These are phyloP conservation scores for Dufourea novaeangliae DNA, from an alignment of 1,140 invertebrate genomes.

Conservation along the genomic window DNA sequence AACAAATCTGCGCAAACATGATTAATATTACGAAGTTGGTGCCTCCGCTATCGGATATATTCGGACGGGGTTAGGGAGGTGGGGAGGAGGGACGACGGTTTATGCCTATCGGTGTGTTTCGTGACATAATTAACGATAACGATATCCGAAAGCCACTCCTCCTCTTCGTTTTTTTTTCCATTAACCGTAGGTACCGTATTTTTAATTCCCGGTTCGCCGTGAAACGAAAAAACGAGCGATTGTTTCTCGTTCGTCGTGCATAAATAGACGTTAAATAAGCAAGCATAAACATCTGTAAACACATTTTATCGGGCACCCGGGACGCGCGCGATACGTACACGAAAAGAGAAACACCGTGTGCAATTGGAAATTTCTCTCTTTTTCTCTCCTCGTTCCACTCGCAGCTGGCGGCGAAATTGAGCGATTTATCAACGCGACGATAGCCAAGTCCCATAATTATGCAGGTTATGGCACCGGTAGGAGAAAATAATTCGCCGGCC, in stretches of 20 bases:
- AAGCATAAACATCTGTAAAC: constrained; percentile 17
- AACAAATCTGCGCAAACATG: constrained; percentile 54
- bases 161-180: not conserved
- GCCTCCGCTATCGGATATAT: constrained; percentile 24
- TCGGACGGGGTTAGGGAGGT: no score
- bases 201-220: no score
- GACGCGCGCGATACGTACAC: constrained; percentile 1
- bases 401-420: constrained; percentile 14
- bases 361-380: constrained; percentile 1
- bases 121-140: constrained; percentile 17
- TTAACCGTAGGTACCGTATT: no score
- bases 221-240: no score
- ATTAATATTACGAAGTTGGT: constrained; percentile 39
- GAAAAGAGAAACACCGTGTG: no score
- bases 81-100: no score
- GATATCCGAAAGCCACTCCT: not conserved
- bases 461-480: not conserved
- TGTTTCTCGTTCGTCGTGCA: not conserved
- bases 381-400: not conserved
- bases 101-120: not conserved
- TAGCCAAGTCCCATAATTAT: constrained; percentile 33
- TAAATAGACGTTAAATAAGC: constrained; percentile 3
- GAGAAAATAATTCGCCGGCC: constrained; percentile 1
- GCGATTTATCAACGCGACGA: constrained; percentile 27
- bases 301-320: not conserved